phyloP scores from a whole-genome alignment of 1,140 invertebrate genomes.

The Drosophila biarmipes region DNA sequence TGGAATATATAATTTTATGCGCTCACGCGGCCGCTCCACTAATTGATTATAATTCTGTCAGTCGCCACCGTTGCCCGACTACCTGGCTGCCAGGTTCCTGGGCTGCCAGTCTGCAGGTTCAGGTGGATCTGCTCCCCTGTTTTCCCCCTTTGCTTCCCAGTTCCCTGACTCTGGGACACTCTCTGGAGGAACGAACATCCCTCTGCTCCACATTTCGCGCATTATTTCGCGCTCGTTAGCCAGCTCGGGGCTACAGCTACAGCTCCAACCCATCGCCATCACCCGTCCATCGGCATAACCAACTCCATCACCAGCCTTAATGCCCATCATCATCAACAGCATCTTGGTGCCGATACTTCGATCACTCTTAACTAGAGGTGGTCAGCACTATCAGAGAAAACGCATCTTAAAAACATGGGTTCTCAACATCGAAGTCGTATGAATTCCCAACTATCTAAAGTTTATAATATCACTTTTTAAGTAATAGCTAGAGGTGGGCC shows the following conservation, averaged over 20 bases:
- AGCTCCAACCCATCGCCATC: slow-evolving; percentile 7
- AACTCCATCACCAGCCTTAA: slow-evolving; percentile 32
- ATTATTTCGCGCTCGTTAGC: slow-evolving; percentile 80
- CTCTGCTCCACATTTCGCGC: slow-evolving; percentile 76
- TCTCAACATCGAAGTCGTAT: too few relatives aligned
- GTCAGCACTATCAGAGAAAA: too few relatives aligned
- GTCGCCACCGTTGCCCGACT: slow-evolving; percentile 69
- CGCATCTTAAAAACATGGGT: too few relatives aligned
- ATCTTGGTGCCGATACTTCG: slow-evolving; percentile 16
- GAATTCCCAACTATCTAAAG: too few relatives aligned
- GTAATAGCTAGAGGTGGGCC: too few relatives aligned
- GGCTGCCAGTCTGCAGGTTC: slow-evolving; percentile 7
- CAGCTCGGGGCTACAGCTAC: slow-evolving; percentile 24
- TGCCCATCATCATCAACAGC: slow-evolving; percentile 51
- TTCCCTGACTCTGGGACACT: background rate
- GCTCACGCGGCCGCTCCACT: slow-evolving; percentile 79
- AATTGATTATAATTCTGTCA: slow-evolving; percentile 84
- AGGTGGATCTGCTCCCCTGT: slow-evolving; percentile 14
- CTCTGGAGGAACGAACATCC: slow-evolving; percentile 5
- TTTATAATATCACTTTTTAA: too few relatives aligned
- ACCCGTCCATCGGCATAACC: slow-evolving; percentile 34
- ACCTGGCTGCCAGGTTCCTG: too few relatives aligned
- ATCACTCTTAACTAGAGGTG: slow-evolving; percentile 24
- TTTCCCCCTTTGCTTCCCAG: background rate
- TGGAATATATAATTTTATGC: slow-evolving; percentile 77